Evolutionary conservation across 2,888 invertebrate genomes (phyloP).

Genomic region (Osmoderma eremita): DNA sequence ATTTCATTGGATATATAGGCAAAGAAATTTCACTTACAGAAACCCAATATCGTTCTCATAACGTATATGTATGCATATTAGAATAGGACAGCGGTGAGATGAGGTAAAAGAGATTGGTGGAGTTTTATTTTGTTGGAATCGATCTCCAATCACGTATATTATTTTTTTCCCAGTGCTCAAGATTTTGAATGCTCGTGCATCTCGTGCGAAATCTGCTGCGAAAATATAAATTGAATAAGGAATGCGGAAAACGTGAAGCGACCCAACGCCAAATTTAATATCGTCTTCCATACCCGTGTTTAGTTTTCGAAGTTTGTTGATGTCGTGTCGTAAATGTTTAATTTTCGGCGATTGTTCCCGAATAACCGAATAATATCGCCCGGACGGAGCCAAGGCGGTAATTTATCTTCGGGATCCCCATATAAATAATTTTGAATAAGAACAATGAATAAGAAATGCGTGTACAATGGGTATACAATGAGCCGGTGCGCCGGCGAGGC

Average conservation of each 20-base stretch:
- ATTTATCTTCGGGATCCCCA: slow-evolving; percentile 32
- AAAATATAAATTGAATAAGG: too few species aligned
- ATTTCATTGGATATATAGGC: slow-evolving; percentile 38
- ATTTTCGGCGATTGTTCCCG: slow-evolving; percentile 28
- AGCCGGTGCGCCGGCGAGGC: slow-evolving; percentile 8
- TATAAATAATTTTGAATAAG: slow-evolving; percentile 38
- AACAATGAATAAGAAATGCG: slow-evolving; percentile 38
- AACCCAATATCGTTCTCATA: slow-evolving; percentile 37
- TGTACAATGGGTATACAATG: slow-evolving; percentile 32
- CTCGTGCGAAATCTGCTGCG: too few species aligned
- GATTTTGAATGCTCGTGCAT: too few species aligned
- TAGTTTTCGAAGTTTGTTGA: too few species aligned
- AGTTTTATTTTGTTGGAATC: slow-evolving; percentile 11
- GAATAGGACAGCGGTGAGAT: not conserved
- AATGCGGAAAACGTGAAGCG: too few species aligned
- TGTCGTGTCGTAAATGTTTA: slow-evolving; percentile 25
- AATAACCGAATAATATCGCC: slow-evolving; percentile 29
- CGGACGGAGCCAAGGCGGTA: slow-evolving; percentile 6
- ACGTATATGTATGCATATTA: slow-evolving; percentile 20
- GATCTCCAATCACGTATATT: too few species aligned
- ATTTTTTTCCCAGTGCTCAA: too few species aligned
- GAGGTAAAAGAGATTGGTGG: not conserved
- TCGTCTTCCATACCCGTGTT: too few species aligned
- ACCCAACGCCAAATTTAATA: too few species aligned
- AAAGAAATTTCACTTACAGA: slow-evolving; percentile 40